Percentiles rank a stretch among this genome's conserved stretches.
phyloP scores from a whole-genome alignment of 2,113 vertebrate genomes.

The Serinus canaria region DNA sequence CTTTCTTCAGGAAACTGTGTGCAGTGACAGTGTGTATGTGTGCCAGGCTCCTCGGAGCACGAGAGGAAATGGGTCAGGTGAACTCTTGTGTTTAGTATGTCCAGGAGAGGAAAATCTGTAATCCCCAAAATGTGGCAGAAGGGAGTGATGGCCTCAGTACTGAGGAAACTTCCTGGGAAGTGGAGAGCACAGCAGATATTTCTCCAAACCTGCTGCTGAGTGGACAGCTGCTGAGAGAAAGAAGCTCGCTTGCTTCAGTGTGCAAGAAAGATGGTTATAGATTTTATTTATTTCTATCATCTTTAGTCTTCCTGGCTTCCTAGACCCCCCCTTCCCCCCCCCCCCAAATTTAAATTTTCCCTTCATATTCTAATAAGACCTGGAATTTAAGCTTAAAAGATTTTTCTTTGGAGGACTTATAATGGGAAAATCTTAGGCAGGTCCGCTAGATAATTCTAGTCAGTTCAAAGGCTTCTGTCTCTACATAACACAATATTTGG shows the following conservation, averaged over 20 bases:
- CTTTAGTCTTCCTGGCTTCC: background rate
- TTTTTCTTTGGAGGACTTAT: background rate
- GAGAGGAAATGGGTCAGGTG: accelerated
- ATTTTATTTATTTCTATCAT: background rate
- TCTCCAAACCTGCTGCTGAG: background rate
- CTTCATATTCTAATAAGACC: background rate
- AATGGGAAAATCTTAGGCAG: background rate
- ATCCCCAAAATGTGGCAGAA: background rate
- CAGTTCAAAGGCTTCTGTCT: background rate
- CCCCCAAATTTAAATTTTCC: background rate
- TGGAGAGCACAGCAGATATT: background rate
- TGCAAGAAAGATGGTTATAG: background rate
- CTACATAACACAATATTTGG: accelerated
- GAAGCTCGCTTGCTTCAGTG: background rate
- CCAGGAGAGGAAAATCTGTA: background rate
- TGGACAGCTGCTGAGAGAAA: background rate
- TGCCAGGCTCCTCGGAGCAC: background rate
- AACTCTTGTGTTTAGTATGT: background rate
- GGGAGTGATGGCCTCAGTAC: background rate
- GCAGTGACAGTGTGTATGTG: background rate
- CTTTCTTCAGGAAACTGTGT: background rate
- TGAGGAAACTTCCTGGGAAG: background rate
- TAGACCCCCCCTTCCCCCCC: accelerated
- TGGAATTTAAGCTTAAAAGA: background rate
- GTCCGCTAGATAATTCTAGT: background rate